phyloP scores from a whole-genome alignment of 2,888 invertebrate genomes.

The Drosophila paucipuncta region DNA sequence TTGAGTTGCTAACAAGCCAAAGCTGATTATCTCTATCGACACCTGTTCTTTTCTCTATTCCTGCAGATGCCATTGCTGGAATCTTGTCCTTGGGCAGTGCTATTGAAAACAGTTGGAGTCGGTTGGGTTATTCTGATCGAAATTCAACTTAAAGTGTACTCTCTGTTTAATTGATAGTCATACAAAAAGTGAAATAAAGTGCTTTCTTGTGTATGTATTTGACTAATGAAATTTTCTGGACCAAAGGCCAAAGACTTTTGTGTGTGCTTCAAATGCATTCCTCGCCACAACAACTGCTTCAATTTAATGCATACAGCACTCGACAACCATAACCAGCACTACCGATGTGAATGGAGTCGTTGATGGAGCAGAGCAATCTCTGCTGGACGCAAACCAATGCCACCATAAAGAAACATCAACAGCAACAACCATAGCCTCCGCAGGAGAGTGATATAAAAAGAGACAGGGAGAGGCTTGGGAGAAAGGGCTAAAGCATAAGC shows the following conservation, averaged over 20 bases:
- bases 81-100: constrained; percentile 7
- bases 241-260: not conserved
- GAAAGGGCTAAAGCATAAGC: constrained; percentile 14
- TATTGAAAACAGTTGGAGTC: constrained; percentile 12
- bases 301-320: constrained; percentile 44
- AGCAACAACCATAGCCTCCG: not conserved
- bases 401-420: constrained; percentile 22
- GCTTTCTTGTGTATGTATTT: constrained; percentile 43
- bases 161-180: constrained; percentile 18
- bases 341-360: constrained; percentile 13
- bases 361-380: not conserved
- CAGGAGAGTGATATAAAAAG: not conserved
- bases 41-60: not conserved
- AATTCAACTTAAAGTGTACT: not conserved
- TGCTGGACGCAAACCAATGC: constrained; percentile 5
- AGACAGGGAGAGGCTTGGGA: no score
- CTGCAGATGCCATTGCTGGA: not conserved
- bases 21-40: constrained; percentile 48
- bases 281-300: constrained; percentile 38
- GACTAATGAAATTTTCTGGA: constrained; percentile 43
- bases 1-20: constrained; percentile 46
- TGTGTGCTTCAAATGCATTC: constrained; percentile 9
- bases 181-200: constrained; percentile 42
- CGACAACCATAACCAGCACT: constrained; percentile 45
- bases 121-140: not conserved